Percentiles rank a stretch among this genome's conserved stretches.
Evolutionary conservation across 1,140 invertebrate species (phyloP).

Genomic region (Cydia fagiglandana): DNA sequence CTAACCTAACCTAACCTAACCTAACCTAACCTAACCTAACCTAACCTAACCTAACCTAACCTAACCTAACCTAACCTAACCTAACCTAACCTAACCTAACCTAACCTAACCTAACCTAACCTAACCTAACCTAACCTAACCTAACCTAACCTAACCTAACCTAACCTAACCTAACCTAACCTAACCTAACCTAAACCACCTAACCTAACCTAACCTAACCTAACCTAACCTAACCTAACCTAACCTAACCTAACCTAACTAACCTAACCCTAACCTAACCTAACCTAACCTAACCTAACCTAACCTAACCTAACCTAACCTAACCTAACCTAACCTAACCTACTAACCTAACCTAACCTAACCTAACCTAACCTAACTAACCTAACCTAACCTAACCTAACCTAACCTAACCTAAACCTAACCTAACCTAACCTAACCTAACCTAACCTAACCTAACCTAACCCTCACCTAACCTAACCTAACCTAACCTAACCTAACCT

Average conservation of each 20-base stretch:
- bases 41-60: too few relatives aligned
- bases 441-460: slow-evolving; percentile 32
- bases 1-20: too few relatives aligned
- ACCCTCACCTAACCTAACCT: slow-evolving; percentile 23
- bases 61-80: too few relatives aligned
- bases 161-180: background rate
- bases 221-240: slow-evolving; percentile 38
- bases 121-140: background rate
- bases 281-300: slow-evolving; percentile 35
- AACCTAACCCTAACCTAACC: slow-evolving; percentile 36
- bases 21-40: too few relatives aligned
- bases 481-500: slow-evolving; percentile 30
- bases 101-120: too few relatives aligned
- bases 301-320: slow-evolving; percentile 36
- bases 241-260: slow-evolving; percentile 34
- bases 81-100: too few relatives aligned
- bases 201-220: slow-evolving; percentile 32
- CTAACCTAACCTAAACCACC: background rate
- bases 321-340: slow-evolving; percentile 30
- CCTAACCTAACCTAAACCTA: slow-evolving; percentile 32
- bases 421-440: slow-evolving; percentile 2
- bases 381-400: slow-evolving; percentile 46
- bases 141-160: too few relatives aligned
- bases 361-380: slow-evolving; percentile 41
- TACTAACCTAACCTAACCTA: slow-evolving; percentile 40